Conservation (phyloP, 1,140 invertebrate species). For the Apis florea region DNA sequence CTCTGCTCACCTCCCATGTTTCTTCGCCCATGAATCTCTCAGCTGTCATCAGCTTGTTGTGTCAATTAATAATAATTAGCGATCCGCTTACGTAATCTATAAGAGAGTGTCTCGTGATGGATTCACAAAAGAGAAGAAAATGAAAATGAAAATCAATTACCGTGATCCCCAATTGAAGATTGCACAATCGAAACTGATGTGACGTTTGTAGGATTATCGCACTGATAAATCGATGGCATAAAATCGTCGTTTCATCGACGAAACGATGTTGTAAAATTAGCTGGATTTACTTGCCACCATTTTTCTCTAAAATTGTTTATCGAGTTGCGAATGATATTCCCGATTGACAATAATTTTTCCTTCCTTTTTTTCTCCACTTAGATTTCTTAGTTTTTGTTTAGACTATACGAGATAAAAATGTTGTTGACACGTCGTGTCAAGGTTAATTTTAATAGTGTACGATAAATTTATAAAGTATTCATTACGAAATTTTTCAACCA, state of each 20-base stretch:
- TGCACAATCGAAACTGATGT: not conserved
- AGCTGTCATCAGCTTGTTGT: not conserved
- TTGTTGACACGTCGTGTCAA: too few species aligned
- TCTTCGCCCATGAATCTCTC: not conserved
- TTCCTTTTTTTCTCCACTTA: not conserved
- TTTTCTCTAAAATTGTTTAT: not conserved
- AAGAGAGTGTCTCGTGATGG: not conserved
- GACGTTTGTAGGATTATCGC: not conserved
- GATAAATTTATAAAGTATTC: too few species aligned
- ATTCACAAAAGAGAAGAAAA: not conserved
- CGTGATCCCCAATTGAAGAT: not conserved
- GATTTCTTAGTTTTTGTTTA: not conserved
- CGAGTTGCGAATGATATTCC: not conserved
- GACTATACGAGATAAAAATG: not conserved
- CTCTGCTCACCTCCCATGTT: not conserved
- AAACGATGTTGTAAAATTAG: constrained; percentile 1
- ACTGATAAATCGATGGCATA: not conserved
- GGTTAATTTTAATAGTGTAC: too few species aligned
- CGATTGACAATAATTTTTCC: not conserved
- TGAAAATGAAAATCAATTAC: too few species aligned
- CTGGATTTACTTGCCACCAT: not conserved
- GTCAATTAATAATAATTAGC: constrained; percentile 38
- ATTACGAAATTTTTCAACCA: too few species aligned
- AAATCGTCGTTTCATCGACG: not conserved
- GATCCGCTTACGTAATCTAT: not conserved